Evolutionary conservation across 1,140 invertebrate species (phyloP).

Genomic region (Drosophila bifasciata): DNA sequence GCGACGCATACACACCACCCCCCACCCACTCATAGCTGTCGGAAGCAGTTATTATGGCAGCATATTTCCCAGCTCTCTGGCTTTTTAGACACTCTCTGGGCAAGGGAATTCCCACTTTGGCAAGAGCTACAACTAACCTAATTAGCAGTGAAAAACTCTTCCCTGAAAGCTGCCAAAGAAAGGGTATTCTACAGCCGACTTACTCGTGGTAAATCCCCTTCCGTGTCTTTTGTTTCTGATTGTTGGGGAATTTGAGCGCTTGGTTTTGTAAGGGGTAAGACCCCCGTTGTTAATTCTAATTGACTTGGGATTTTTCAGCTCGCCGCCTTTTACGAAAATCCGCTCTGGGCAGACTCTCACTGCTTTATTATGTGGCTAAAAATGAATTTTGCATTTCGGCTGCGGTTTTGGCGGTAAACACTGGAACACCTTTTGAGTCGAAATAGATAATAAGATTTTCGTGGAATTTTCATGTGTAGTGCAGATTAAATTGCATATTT

Average conservation of each 20-base stretch:
- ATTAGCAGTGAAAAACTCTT: not conserved
- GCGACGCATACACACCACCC: slow-evolving; percentile 21
- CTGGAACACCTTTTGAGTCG: slow-evolving; percentile 1
- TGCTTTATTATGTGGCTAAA: slow-evolving; percentile 25
- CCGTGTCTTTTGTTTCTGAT: slow-evolving; percentile 19
- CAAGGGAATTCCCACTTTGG: too few relatives aligned
- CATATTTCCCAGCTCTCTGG: slow-evolving; percentile 64
- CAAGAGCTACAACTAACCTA: not conserved
- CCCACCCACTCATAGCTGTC: slow-evolving; percentile 44
- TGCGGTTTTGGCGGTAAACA: not conserved
- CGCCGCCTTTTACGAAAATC: slow-evolving; percentile 24
- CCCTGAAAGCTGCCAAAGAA: not conserved
- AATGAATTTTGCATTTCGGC: slow-evolving; percentile 7
- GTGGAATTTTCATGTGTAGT: not conserved
- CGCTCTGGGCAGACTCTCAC: not conserved
- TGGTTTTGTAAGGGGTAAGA: not conserved
- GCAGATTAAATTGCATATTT: too few relatives aligned
- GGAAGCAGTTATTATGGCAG: slow-evolving; percentile 76
- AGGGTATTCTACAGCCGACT: slow-evolving; percentile 11
- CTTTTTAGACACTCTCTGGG: slow-evolving; percentile 1
- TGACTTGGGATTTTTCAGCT: slow-evolving; percentile 61
- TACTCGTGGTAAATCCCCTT: not conserved
- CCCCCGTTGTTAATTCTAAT: slow-evolving; percentile 58
- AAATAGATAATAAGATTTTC: slow-evolving; percentile 3
- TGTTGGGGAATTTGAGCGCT: slow-evolving; percentile 12